Percentiles rank a stretch among this genome's conserved stretches.
Evolutionary conservation across 2,797 vertebrate genomes (phyloP).

Genomic region (Varecia variegata): DNA sequence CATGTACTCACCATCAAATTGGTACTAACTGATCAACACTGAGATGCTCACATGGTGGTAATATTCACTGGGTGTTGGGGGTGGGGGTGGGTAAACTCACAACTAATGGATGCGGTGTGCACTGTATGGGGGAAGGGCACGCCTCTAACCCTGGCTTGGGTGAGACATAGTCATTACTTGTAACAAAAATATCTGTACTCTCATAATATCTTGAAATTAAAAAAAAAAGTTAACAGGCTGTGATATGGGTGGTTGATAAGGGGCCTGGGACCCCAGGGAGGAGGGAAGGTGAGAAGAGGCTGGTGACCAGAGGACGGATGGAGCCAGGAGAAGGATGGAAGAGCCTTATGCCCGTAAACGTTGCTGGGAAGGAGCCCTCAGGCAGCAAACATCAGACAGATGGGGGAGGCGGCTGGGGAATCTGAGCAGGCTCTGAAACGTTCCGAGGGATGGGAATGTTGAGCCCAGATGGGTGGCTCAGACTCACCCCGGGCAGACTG

Average conservation of each 20-base stretch:
- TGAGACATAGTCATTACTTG: too few species aligned
- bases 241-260: accelerated
- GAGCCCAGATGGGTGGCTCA: neutral
- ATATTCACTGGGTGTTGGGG: too few species aligned
- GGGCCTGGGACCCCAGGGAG: neutral
- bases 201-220: too few species aligned
- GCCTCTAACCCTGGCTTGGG: too few species aligned
- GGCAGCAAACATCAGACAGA: neutral
- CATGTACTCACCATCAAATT: too few species aligned
- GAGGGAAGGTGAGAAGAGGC: neutral
- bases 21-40: too few species aligned
- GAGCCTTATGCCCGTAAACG: accelerated
- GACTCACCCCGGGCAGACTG: neutral
- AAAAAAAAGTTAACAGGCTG: neutral
- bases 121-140: too few species aligned
- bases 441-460: neutral
- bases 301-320: neutral
- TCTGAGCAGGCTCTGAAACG: neutral
- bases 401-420: neutral
- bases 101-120: too few species aligned
- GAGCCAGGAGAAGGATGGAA: neutral
- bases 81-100: too few species aligned
- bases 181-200: too few species aligned
- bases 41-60: too few species aligned
- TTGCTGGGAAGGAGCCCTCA: neutral